phyloP scores from a whole-genome alignment of 1,140 invertebrate species.

The Rhyzopertha dominica region DNA sequence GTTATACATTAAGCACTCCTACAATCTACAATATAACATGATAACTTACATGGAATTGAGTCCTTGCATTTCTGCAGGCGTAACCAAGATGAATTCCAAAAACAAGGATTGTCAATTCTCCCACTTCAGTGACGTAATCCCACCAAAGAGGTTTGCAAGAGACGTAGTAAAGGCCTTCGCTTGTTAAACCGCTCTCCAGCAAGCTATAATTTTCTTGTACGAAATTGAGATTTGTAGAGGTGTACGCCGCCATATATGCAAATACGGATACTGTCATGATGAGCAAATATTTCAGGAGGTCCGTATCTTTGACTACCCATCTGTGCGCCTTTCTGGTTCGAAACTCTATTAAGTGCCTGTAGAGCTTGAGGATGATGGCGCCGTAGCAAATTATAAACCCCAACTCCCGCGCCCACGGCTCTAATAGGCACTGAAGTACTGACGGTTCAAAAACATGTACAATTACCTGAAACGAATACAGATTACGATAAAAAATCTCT shows the following conservation, averaged over 20 bases:
- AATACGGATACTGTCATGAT: conserved; percentile 72
- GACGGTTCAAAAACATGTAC: conserved; percentile 75
- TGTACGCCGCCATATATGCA: conserved; percentile 84
- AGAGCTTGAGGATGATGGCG: conserved; percentile 82
- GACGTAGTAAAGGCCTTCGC: conserved; percentile 51
- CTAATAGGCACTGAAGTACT: conserved; percentile 67
- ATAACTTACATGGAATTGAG: conserved; percentile 66
- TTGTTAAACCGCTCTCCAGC: conserved; percentile 46
- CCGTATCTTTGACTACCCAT: conserved; percentile 80
- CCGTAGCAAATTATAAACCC: conserved; percentile 90
- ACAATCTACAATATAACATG: too few relatives aligned
- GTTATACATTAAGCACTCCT: too few relatives aligned
- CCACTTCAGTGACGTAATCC: conserved; percentile 84
- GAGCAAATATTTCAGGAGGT: conserved; percentile 73
- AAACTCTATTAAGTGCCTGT: conserved; percentile 76
- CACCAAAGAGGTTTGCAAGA: conserved; percentile 77
- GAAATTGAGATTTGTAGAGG: conserved; percentile 61
- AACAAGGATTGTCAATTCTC: conserved; percentile 75
- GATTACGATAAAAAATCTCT: neutral
- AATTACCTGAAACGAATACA: conserved; percentile 62
- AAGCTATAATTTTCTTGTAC: conserved; percentile 51
- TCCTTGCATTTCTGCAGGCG: conserved; percentile 75
- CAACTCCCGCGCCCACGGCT: conserved; percentile 84
- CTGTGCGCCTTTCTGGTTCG: conserved; percentile 84
- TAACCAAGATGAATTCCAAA: conserved; percentile 81